These are phyloP conservation scores for Cebus imitator DNA, from an alignment of 2,113 vertebrate species.

Conservation along the genomic window DNA sequence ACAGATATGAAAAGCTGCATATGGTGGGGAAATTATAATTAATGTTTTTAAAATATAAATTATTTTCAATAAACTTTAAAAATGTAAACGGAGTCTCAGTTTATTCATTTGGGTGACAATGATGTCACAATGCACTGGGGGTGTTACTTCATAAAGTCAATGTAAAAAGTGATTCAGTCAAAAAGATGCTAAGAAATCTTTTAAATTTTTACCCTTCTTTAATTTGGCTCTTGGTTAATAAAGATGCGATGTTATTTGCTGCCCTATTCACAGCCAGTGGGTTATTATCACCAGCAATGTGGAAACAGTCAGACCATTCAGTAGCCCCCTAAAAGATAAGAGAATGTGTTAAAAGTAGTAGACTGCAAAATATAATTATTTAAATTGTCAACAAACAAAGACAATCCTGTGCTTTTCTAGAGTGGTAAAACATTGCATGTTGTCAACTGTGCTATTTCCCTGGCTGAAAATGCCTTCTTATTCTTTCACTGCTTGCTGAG, in stretches of 20 bases:
- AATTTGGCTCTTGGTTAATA: slow-evolving; percentile 89
- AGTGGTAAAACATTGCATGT: not conserved
- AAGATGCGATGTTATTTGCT: slow-evolving; percentile 92
- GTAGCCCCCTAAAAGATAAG: slow-evolving; percentile 89
- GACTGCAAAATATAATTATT: slow-evolving; percentile 27
- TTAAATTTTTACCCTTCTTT: slow-evolving; percentile 84
- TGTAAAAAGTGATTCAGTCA: not conserved
- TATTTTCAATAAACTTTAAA: slow-evolving; percentile 13
- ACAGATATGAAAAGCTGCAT: not conserved
- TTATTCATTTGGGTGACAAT: slow-evolving; percentile 11
- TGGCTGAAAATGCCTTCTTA: not conserved
- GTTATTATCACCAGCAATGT: slow-evolving; percentile 95
- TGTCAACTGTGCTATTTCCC: not conserved
- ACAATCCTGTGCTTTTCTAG: not conserved
- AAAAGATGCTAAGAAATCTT: not conserved
- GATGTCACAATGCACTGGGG: not conserved
- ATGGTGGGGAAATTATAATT: not conserved
- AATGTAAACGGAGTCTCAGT: not conserved
- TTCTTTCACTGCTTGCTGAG: slow-evolving; percentile 19
- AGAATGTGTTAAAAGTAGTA: slow-evolving; percentile 2
- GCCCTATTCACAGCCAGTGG: slow-evolving; percentile 94
- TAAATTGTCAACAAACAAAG: not conserved
- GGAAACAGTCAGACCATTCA: slow-evolving; percentile 92
- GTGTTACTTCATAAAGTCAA: not conserved
- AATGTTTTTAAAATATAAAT: not conserved